These are phyloP conservation scores for Miniopterus natalensis DNA, from an alignment of 2,113 vertebrate species.

Conservation along the genomic window DNA sequence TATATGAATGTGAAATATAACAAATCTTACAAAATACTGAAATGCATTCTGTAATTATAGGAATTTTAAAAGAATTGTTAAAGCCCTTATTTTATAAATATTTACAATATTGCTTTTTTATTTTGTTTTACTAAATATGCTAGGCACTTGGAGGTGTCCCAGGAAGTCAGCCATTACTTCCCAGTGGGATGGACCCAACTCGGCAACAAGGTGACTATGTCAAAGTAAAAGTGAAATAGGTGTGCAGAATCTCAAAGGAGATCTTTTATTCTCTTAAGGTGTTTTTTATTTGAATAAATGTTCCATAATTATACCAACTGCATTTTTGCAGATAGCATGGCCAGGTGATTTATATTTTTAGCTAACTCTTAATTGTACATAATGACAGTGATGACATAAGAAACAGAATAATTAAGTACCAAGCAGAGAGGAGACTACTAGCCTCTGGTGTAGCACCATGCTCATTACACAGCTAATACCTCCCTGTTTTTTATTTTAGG, in stretches of 20 bases:
- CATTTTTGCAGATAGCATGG: not conserved
- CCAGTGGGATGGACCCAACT: slow-evolving; percentile 97
- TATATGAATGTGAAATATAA: slow-evolving; percentile 24
- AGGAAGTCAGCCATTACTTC: slow-evolving; percentile 96
- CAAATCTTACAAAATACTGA: not conserved
- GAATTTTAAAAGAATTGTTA: not conserved
- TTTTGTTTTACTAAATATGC: slow-evolving; percentile 62
- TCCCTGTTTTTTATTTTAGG: slow-evolving; percentile 86
- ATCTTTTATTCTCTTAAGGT: not conserved
- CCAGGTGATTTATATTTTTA: slow-evolving; percentile 31
- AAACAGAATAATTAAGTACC: not conserved
- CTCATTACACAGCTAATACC: slow-evolving; percentile 1
- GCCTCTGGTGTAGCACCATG: not conserved
- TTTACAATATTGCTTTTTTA: slow-evolving; percentile 51
- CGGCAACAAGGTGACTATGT: slow-evolving; percentile 95
- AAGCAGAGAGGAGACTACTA: not conserved
- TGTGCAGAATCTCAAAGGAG: not conserved
- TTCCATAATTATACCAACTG: not conserved
- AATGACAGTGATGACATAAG: not conserved
- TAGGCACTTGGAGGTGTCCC: slow-evolving; percentile 97
- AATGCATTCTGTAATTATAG: not conserved
- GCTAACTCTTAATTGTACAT: not conserved
- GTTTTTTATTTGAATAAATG: not conserved
- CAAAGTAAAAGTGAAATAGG: not conserved
- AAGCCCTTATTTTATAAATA: not conserved